Evolutionary conservation across 2,113 vertebrate genomes (phyloP), one percentile per base, ranked within the genome.

Genomic region (Leucopsar rothschildi): DNA sequence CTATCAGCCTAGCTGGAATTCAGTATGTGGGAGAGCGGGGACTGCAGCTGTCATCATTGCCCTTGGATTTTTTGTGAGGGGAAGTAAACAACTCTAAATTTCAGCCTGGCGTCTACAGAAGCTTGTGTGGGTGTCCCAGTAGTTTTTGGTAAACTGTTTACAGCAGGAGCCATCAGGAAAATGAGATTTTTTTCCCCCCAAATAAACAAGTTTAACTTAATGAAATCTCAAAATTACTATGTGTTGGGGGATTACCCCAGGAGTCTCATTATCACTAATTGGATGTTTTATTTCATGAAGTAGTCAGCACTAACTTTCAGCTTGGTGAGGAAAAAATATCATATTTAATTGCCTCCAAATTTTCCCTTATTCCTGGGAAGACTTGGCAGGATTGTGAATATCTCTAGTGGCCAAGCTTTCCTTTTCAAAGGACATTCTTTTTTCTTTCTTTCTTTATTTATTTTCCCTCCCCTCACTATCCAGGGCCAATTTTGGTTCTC

Each of bases 191-290:
- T 83, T 94, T 91, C 76, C 1, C 1, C 25, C 52, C 65, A 82
- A 95, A 95, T 89, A 95, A 95, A 96, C 84, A 91, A 70, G 9
- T 92, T 69, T 89, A 95, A 79, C 45, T 85, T 93, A 92, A 92
- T 91, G 89, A 96, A 79, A 60, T 75, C 77, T 84, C 57, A 91
- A 83, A 88, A 94, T 83, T 81, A 92, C 25, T 94, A 57, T 75
- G 60, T 88, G 72, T 83, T 78, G 64, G 82, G 75, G 78, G 39
- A 24, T 45, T 78, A 93, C 47, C 82, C 60, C 86, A 68, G 71
- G 94, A 95, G 94, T 76, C 86, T 96, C 77, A 79, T 95, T 97
- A 97, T 79, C 77, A n/a, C 60, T 95, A 95, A 96, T 82, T 92
- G 76, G 64, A 95, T 92, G 73, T 70, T 93, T 95, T 94, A 88